These are phyloP conservation scores for Selene dorsalis DNA, from an alignment of 2,797 vertebrate genomes.

Conservation along the genomic window DNA sequence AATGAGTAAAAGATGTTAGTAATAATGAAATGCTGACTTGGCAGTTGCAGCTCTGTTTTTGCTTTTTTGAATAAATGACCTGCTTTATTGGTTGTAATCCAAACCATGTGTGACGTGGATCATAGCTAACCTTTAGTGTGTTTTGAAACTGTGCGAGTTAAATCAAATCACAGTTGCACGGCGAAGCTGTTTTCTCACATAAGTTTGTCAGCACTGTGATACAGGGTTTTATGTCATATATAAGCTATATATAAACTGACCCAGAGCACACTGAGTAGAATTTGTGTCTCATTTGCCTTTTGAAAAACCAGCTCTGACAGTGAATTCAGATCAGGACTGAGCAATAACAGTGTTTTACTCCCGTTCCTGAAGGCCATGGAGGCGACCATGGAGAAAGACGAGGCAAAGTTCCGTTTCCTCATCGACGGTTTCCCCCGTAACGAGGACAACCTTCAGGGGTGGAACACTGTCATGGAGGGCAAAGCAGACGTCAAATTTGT, in stretches of 20 bases:
- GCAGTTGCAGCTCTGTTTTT: neutral
- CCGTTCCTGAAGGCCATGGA: constrained; percentile 90
- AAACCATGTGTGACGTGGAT: neutral
- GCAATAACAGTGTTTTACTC: neutral
- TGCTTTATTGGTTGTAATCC: neutral
- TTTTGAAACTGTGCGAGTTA: neutral
- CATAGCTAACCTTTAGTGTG: neutral
- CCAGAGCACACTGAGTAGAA: neutral
- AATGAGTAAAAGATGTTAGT: neutral
- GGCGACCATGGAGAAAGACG: constrained; percentile 88
- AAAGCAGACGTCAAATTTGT: constrained; percentile 96
- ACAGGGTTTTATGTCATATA: too few species aligned
- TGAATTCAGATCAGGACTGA: neutral
- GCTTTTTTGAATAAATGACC: neutral
- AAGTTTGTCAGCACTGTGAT: neutral
- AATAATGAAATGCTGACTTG: neutral
- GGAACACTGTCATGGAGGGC: constrained; percentile 91
- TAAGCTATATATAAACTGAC: too few species aligned
- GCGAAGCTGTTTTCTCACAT: neutral
- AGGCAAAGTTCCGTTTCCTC: constrained; percentile 93
- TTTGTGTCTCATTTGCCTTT: neutral
- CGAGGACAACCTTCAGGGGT: constrained; percentile 96
- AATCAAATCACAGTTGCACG: neutral
- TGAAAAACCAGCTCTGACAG: neutral
- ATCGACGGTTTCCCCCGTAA: constrained; percentile 99